Evolutionary conservation across 2,113 vertebrate species (phyloP).

Genomic region (Hylia prasina): DNA sequence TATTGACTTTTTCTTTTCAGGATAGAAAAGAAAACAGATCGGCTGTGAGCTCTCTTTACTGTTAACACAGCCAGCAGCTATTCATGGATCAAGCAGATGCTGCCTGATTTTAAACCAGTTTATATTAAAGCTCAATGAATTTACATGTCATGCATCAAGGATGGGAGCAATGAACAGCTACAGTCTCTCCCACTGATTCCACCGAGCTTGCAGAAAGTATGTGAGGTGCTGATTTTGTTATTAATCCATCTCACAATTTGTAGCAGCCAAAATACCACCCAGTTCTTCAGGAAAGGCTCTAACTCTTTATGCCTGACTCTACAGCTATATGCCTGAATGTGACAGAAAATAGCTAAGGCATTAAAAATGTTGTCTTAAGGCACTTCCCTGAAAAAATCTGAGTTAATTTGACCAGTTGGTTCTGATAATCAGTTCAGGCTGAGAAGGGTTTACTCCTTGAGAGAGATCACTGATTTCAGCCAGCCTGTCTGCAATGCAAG

Average conservation of each 20-base stretch:
- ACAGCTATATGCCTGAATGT: neutral
- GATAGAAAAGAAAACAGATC: constrained; percentile 38
- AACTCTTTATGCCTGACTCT: neutral
- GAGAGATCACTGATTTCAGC: neutral
- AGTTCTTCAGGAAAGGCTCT: neutral
- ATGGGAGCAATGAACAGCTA: neutral
- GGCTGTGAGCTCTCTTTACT: constrained; percentile 40
- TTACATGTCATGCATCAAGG: neutral
- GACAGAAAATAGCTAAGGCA: neutral
- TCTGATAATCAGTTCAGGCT: neutral
- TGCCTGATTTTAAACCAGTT: constrained; percentile 42
- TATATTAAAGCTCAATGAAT: constrained; percentile 42
- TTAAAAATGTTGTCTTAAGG: neutral
- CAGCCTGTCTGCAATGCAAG: neutral
- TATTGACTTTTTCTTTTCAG: constrained; percentile 37
- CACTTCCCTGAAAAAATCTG: neutral
- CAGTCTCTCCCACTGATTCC: neutral
- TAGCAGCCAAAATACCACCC: neutral
- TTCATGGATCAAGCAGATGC: constrained; percentile 39
- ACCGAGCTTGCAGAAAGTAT: neutral
- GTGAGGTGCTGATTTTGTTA: neutral
- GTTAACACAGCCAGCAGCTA: constrained; percentile 38
- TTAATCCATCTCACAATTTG: neutral
- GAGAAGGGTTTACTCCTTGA: neutral
- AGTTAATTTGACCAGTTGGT: neutral